Percentiles rank a stretch among this genome's conserved stretches.
Conservation (phyloP, 2,888 invertebrate genomes). For the Oconnorella tubifera region DNA sequence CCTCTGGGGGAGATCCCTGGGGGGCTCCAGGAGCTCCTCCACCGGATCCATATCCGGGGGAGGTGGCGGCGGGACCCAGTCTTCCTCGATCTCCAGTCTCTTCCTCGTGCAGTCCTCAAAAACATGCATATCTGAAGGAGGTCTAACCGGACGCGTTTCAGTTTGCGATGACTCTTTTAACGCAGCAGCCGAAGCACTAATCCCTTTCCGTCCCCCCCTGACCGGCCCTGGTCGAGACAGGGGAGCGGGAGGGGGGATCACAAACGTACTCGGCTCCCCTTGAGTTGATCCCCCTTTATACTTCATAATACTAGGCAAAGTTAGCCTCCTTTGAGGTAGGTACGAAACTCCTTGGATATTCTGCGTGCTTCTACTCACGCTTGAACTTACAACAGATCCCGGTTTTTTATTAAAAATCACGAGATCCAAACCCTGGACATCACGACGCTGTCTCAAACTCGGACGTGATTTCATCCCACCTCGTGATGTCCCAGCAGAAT, state of each 20-base stretch:
- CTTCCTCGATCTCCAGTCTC: constrained; percentile 1
- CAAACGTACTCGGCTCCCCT: not conserved
- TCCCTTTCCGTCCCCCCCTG: not conserved
- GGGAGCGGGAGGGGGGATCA: not conserved
- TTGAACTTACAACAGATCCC: no score
- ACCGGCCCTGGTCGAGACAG: not conserved
- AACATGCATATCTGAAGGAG: not conserved
- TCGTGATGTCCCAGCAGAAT: not conserved
- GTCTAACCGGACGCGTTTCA: not conserved
- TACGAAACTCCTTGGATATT: not conserved
- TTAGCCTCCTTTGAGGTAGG: constrained; percentile 11
- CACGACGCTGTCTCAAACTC: constrained; percentile 13
- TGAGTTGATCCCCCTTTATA: not conserved
- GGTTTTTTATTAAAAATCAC: not conserved
- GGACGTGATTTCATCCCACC: constrained; percentile 4
- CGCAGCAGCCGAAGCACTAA: not conserved
- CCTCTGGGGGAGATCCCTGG: constrained; percentile 7
- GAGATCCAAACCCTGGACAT: constrained; percentile 9
- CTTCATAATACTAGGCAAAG: constrained; percentile 21
- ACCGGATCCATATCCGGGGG: constrained; percentile 12
- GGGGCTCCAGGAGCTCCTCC: constrained; percentile 7
- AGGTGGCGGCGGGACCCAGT: constrained; percentile 6
- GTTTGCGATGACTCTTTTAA: not conserved
- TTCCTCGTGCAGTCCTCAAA: constrained; percentile 7
- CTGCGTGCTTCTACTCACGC: no score